A percentile compares a stretch with the other conserved stretches of the same genome.
Conservation (phyloP, 2,797 vertebrate genomes). For the Clarias laeviceps region DNA sequence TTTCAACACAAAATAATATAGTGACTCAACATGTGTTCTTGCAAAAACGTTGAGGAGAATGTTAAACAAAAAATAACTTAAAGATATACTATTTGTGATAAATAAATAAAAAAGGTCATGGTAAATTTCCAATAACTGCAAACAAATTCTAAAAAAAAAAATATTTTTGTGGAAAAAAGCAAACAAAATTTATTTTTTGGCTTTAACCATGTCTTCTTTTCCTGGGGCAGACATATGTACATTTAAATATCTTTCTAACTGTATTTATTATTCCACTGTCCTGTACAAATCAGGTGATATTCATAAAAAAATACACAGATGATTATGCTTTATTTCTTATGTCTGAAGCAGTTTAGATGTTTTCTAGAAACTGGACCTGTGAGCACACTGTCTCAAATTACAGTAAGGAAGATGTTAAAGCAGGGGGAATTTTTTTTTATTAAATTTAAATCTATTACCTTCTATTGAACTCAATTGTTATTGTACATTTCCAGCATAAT, state of each 20-base stretch:
- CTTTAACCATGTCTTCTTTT: too few species aligned
- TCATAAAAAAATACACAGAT: neutral
- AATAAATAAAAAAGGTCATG: neutral
- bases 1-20: too few species aligned
- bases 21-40: too few species aligned
- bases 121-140: neutral
- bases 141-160: too few species aligned
- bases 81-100: neutral
- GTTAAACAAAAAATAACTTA: too few species aligned
- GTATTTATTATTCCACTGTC: too few species aligned
- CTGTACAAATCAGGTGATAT: neutral
- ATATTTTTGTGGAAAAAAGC: neutral
- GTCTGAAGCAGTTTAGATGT: neutral
- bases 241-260: neutral
- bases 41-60: too few species aligned
- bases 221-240: neutral
- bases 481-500: neutral
- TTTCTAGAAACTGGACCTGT: neutral
- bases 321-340: neutral
- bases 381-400: neutral
- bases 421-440: too few species aligned
- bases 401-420: neutral
- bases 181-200: neutral
- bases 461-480: neutral
- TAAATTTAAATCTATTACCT: neutral